These are phyloP conservation scores for Ecdyonurus torrentis DNA, from an alignment of 2,888 invertebrate genomes.

Conservation along the genomic window DNA sequence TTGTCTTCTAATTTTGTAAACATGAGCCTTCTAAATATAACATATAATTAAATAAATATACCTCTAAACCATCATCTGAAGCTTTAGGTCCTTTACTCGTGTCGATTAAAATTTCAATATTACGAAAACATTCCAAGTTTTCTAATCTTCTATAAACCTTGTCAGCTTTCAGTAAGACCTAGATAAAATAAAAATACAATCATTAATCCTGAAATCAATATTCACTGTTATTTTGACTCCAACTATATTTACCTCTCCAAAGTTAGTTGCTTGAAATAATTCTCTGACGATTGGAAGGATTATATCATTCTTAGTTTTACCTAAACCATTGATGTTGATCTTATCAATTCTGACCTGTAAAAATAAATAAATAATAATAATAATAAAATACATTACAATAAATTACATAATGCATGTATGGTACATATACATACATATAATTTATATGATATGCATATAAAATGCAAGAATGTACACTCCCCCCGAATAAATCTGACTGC, in stretches of 20 bases:
- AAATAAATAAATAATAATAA: no score
- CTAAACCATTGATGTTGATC: constrained; percentile 70
- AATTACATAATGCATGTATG: no score
- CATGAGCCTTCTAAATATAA: not conserved
- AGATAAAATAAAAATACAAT: constrained; percentile 10
- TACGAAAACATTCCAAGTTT: constrained; percentile 75
- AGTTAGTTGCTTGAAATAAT: constrained; percentile 67
- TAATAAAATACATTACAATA: not conserved
- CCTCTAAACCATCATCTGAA: constrained; percentile 66
- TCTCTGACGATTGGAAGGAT: constrained; percentile 60
- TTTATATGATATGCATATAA: no score
- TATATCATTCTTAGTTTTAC: constrained; percentile 77
- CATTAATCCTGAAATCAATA: constrained; percentile 6
- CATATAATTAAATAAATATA: constrained; percentile 21
- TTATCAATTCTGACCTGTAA: constrained; percentile 65
- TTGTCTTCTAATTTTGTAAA: no score
- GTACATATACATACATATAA: no score
- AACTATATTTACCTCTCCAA: constrained; percentile 60
- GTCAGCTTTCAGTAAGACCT: constrained; percentile 30
- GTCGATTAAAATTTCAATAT: constrained; percentile 73
- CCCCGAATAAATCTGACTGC: no score
- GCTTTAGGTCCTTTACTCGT: constrained; percentile 61
- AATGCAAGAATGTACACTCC: no score
- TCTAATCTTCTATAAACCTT: constrained; percentile 59
- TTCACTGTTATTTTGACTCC: not conserved